Base-by-base conservation (phyloP, 2,113 vertebrate genomes). In the Caranx ignobilis region DNA sequence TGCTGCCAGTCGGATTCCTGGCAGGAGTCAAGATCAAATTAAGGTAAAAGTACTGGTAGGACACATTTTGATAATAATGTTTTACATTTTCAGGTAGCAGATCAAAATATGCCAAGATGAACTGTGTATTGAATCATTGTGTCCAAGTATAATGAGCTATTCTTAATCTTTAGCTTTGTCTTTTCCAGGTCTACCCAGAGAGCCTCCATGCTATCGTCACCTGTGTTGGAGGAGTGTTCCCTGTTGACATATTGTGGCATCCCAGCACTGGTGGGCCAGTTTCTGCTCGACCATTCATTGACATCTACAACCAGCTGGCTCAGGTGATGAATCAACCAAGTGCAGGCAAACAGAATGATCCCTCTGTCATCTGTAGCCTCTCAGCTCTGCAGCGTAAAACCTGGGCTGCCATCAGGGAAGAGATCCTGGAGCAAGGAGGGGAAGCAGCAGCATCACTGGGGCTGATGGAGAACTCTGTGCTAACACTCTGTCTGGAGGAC, bases 381-480 rank as follows among this genome's bases (percentile, higher is more conserved):
- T 93, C 95, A 19, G 90, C 91, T 55, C 81, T 95, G 57, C 83
- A 93, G 5, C 95, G 95, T 43, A 91, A 86, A 43, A 31, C 81
- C 74, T 96, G 95, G 95, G 87, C 91, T 16, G 60, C 55, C 5
- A 69, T 91, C 26, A 92, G 95, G 70, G 91, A 91, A 62, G 71
- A 92, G 54, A 93, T 95, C 41, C 70, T 93, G 26, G 60, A 48
- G 47, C 62, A 73, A 65, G 93, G 91, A n/a, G 93, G 92, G 41
- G 79, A 62, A 1, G 82, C 89, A 11, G 89, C 89, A 3, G 77
- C 71, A 34, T 93, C 94, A 0, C 89, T 96, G 2, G 77, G 54
- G 55, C n/a, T 93, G 56, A 95, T 95, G 94, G 95, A 96, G 88
- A 95, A 94, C 11, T 93, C 95, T 2, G 82, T 95, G 59, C 62